Evolutionary conservation across 1,140 invertebrate species (phyloP).

Genomic region (Orchesella cincta): DNA sequence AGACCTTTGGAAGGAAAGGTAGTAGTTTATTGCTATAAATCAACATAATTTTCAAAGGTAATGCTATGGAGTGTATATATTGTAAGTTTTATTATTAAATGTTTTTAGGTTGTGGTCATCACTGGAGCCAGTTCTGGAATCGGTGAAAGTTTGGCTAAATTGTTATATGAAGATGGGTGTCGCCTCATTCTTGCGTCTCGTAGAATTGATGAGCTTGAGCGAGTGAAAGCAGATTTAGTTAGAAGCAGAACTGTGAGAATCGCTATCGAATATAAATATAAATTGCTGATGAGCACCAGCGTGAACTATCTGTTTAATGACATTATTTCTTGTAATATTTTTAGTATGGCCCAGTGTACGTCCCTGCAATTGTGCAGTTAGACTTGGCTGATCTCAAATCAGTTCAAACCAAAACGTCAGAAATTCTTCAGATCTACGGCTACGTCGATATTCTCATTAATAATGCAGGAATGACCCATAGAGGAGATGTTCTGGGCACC

Average conservation of each 20-base stretch:
- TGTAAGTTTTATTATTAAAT: slow-evolving; percentile 32
- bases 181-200: slow-evolving; percentile 80
- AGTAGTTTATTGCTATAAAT: not conserved
- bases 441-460: slow-evolving; percentile 87
- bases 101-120: slow-evolving; percentile 80
- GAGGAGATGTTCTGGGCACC: slow-evolving; percentile 76
- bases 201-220: slow-evolving; percentile 72
- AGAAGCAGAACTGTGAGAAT: slow-evolving; percentile 43
- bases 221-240: slow-evolving; percentile 74
- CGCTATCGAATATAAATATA: slow-evolving; percentile 1
- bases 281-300: slow-evolving; percentile 28
- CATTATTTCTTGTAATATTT: slow-evolving; percentile 53
- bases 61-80: not conserved
- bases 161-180: slow-evolving; percentile 79
- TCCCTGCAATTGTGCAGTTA: slow-evolving; percentile 73
- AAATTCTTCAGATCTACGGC: slow-evolving; percentile 69
- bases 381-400: slow-evolving; percentile 74
- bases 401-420: slow-evolving; percentile 65
- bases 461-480: slow-evolving; percentile 84
- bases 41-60: not conserved
- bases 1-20: slow-evolving; percentile 47
- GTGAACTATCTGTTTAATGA: slow-evolving; percentile 18
- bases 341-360: slow-evolving; percentile 65
- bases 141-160: slow-evolving; percentile 85
- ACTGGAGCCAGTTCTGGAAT: slow-evolving; percentile 92